phyloP scores from a whole-genome alignment of 1,140 invertebrate genomes.

The Ptiloglossa arizonensis region DNA sequence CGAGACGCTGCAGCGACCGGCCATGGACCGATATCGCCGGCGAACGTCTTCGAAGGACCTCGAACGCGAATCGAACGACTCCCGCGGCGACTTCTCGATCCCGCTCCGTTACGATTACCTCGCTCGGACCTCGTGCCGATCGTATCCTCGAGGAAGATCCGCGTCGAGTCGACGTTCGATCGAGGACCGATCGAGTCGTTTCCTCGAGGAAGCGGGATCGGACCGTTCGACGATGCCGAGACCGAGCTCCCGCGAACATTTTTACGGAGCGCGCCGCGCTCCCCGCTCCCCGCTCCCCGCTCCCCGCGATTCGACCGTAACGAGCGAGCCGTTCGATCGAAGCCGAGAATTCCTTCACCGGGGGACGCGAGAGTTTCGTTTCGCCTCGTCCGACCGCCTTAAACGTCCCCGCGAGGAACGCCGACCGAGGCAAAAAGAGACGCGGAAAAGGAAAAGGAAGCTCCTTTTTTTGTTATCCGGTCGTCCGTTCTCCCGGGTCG shows the following conservation, averaged over 20 bases:
- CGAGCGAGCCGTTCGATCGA: slow-evolving; percentile 45
- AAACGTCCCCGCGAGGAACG: no score
- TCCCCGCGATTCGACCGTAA: slow-evolving; percentile 32
- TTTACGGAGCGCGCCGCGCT: no score
- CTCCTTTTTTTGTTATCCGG: no score
- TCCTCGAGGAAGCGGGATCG: neutral
- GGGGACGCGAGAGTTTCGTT: no score
- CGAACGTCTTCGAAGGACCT: slow-evolving; percentile 47
- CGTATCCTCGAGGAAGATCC: slow-evolving; percentile 7
- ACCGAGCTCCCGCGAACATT: no score
- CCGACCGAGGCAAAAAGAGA: no score
- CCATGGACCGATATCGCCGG: slow-evolving; percentile 36
- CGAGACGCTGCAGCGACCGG: neutral
- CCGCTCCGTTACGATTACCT: no score
- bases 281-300: no score
- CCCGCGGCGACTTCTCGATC: no score
- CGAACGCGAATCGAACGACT: slow-evolving; percentile 31
- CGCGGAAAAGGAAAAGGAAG: no score
- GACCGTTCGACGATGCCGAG: neutral
- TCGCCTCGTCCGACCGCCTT: no score
- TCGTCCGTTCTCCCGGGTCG: no score
- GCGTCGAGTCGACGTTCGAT: slow-evolving; percentile 10
- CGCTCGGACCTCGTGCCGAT: slow-evolving; percentile 24
- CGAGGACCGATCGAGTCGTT: neutral
- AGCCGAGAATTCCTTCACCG: slow-evolving; percentile 60